Conservation (phyloP, 92 coral and sea anemone genomes). For the Ricordea florida region DNA sequence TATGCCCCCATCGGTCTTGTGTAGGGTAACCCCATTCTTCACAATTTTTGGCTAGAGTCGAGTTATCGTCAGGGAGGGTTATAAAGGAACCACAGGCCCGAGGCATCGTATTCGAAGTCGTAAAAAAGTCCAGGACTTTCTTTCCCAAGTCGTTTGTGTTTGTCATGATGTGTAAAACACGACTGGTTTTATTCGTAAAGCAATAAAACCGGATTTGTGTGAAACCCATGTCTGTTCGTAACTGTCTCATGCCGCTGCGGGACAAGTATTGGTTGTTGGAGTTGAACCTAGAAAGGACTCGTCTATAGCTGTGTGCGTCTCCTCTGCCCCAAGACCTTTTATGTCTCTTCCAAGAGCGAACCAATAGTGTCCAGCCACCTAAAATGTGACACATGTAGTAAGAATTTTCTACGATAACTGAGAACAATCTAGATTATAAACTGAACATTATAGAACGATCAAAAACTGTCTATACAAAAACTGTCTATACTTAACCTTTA, state of each 20-base stretch:
- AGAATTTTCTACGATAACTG: no score
- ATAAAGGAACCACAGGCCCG: constrained; percentile 43
- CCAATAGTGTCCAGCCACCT: neutral
- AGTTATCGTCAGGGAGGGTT: constrained; percentile 45
- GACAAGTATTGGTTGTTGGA: neutral
- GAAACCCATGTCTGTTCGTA: constrained; percentile 45
- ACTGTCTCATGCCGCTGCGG: neutral
- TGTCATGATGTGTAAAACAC: constrained; percentile 62
- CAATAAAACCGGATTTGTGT: constrained; percentile 52
- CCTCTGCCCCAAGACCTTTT: neutral
- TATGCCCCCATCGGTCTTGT: constrained; percentile 21
- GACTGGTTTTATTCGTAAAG: neutral
- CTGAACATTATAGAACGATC: no score
- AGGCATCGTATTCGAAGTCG: neutral
- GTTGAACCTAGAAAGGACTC: neutral
- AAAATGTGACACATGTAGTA: no score
- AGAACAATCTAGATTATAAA: no score
- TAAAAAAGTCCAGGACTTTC: constrained; percentile 28
- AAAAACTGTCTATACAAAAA: no score
- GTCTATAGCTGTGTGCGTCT: neutral
- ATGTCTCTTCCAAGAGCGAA: neutral
- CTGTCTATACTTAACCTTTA: no score
- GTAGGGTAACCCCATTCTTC: constrained; percentile 30
- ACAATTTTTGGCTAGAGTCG: constrained; percentile 28
- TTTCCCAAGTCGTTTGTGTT: neutral